Evolutionary conservation across 1,140 invertebrate genomes (phyloP).

Genomic region (Coenobita brevimanus): DNA sequence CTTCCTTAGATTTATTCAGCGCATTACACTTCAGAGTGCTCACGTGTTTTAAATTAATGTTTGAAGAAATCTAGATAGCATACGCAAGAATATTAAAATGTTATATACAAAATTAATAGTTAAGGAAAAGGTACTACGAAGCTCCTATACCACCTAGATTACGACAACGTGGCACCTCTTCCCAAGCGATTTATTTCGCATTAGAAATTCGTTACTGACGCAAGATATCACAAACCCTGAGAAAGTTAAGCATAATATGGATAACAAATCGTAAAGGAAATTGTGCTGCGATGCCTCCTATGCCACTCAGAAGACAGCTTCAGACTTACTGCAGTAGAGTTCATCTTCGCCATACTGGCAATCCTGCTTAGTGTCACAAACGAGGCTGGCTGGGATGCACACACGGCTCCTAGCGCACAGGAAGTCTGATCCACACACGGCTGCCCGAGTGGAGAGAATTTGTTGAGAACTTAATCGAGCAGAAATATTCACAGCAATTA

Average conservation of each 20-base stretch:
- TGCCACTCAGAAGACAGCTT: background rate
- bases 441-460: background rate
- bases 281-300: background rate
- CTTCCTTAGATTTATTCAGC: no score
- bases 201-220: no score
- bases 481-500: background rate
- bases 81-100: no score
- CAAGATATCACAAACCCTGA: no score
- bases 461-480: background rate
- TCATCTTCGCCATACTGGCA: constrained; percentile 39
- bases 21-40: no score
- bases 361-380: constrained; percentile 26
- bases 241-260: background rate
- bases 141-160: no score
- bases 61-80: no score
- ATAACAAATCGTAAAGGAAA: background rate
- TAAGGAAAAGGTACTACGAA: no score
- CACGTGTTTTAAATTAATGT: no score
- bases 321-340: constrained; percentile 39
- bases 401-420: constrained; percentile 2
- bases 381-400: background rate
- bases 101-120: no score
- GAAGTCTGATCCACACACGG: background rate
- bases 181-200: no score
- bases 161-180: no score